Percentiles rank a stretch among this genome's conserved stretches.
Evolutionary conservation across 2,113 vertebrate species (phyloP).

Genomic region (Myotis brandtii): DNA sequence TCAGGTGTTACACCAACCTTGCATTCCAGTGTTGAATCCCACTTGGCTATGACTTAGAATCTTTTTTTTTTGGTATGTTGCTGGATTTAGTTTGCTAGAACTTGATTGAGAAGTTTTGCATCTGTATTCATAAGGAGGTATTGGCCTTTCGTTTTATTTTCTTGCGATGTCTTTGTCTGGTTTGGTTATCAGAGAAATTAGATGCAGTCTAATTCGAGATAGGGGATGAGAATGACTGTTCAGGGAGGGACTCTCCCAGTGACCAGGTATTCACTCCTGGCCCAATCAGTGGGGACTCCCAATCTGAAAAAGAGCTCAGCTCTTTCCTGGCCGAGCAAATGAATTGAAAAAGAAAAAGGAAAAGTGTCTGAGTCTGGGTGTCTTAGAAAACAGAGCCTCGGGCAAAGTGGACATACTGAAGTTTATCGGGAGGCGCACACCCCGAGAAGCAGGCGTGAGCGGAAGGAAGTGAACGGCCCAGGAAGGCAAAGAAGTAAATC

Average conservation of each 20-base stretch:
- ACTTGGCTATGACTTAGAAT: not conserved
- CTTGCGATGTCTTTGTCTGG: not conserved
- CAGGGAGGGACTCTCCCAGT: not conserved
- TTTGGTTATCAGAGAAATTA: not conserved
- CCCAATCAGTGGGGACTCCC: not conserved
- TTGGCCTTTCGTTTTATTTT: not conserved
- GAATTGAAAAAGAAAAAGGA: not conserved
- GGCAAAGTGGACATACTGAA: rapidly evolving
- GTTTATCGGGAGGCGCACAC: too few relatives aligned
- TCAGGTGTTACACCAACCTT: not conserved
- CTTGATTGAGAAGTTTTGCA: not conserved
- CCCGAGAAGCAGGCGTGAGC: not conserved
- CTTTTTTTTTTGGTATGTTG: not conserved
- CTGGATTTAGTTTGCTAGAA: not conserved
- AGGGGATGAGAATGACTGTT: not conserved
- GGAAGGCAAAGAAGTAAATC: not conserved
- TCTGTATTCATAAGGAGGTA: not conserved
- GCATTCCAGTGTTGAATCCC: not conserved
- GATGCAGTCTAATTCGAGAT: not conserved
- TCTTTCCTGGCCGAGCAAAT: not conserved
- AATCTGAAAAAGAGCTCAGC: not conserved
- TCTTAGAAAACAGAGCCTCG: not conserved
- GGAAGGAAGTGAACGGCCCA: not conserved
- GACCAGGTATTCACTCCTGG: not conserved
- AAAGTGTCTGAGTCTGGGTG: not conserved